Conservation (phyloP, 1,140 invertebrate genomes). For the Trichonephila clavipes region DNA sequence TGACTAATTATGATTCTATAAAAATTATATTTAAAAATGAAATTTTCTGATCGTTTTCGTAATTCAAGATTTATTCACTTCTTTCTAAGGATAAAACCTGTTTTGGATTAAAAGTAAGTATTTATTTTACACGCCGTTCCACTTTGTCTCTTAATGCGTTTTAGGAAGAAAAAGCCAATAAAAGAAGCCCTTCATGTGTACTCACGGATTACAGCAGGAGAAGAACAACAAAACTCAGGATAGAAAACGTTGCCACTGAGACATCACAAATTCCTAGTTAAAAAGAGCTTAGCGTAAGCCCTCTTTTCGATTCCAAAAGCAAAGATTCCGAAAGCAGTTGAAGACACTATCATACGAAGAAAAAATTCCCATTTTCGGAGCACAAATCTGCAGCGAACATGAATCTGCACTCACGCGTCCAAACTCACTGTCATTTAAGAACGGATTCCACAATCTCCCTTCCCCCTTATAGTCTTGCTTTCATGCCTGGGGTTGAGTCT, state of each 20-base stretch:
- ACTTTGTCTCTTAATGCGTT: neutral
- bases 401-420: conserved; percentile 68
- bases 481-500: neutral
- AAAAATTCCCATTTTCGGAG: conserved; percentile 10
- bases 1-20: no score
- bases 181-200: neutral
- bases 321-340: conserved; percentile 40
- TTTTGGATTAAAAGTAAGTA: neutral
- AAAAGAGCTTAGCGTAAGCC: conserved; percentile 54
- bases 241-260: conserved; percentile 17
- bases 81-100: neutral
- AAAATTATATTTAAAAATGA: no score
- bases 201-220: conserved; percentile 6
- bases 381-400: conserved; percentile 67
- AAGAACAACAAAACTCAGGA: conserved; percentile 8
- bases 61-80: neutral
- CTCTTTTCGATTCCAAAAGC: conserved; percentile 69
- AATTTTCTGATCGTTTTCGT: no score
- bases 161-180: neutral
- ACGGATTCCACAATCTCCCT: conserved; percentile 5
- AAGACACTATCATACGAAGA: conserved; percentile 59
- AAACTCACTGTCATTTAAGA: conserved; percentile 68
- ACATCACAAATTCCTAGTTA: conserved; percentile 34
- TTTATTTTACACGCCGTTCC: neutral
- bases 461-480: conserved; percentile 5